Base-by-base conservation (phyloP, 2,113 vertebrate species). In the Daubentonia madagascariensis region DNA sequence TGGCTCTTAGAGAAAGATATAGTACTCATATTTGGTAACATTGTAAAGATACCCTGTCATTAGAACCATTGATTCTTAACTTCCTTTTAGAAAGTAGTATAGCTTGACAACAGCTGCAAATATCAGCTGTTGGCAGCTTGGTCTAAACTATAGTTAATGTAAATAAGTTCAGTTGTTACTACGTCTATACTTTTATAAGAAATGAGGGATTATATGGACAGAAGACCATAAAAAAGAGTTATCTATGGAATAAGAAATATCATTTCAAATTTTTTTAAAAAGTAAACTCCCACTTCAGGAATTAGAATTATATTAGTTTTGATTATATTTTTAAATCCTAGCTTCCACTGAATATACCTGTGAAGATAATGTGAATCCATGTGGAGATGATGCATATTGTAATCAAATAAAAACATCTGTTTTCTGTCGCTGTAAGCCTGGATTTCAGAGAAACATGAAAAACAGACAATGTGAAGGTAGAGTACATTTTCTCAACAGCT, bases 401-500 rank as follows among this genome's bases (percentile, higher is more conserved):
- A 99, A 99, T 99, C 99, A 99, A 98, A 99, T 99, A 88, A 99
- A 99, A 98, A 98, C 98, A 97, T 99, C 99, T 98, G 98, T 99
- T 43, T 97, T 99, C 96, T 99, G 99, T 97, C 99, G 99, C 91
- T 99, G 99, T 98, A 99, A 99, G 97, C 97, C 99, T 92, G 99
- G 99, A 94, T 99, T 99, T 99, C 99, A 99, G 98, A 99, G 99
- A 98, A 99, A 99, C 98, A 98, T 98, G 81, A 99, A 98, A 97
- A 99, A 98, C 16, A 99, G 98, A 81, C 99, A 99, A 2, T 99
- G 99, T 98, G 99, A 99, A 99, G 99, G 99, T 99, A 99, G 45
- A 86, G 50, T 93, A 91, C 45, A 87, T 98, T 98, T 98, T 35
- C 78, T 81, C 89, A 86, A 72, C 81, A 83, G 40, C 48, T 95